These are phyloP conservation scores for Drosophila baimaii DNA, from an alignment of 1,140 invertebrate genomes.

Conservation along the genomic window DNA sequence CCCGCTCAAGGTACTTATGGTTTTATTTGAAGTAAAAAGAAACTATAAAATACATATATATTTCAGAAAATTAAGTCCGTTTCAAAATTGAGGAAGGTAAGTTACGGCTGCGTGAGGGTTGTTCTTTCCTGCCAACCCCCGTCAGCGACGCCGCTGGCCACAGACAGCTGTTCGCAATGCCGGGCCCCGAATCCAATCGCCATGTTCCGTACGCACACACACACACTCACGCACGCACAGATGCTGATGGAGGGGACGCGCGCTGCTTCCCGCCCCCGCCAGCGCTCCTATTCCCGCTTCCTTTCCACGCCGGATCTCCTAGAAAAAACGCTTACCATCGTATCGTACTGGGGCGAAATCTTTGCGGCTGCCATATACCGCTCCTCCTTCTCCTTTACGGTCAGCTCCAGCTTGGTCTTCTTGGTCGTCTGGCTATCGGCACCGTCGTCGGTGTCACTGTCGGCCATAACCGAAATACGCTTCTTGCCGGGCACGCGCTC, in stretches of 20 bases:
- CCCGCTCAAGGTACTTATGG: no score
- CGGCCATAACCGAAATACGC: constrained; percentile 77
- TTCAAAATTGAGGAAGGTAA: constrained; percentile 6
- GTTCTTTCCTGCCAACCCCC: constrained; percentile 12
- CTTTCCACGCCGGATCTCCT: background rate
- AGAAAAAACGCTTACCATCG: constrained; percentile 68
- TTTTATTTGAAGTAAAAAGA: no score
- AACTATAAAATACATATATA: no score
- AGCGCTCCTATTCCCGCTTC: background rate
- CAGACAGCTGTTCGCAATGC: constrained; percentile 67
- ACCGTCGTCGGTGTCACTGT: constrained; percentile 78
- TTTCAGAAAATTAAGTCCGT: no score
- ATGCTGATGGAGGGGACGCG: constrained; percentile 44
- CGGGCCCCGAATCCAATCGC: constrained; percentile 58
- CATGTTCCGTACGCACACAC: constrained; percentile 55
- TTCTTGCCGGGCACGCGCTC: constrained; percentile 81
- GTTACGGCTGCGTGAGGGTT: background rate
- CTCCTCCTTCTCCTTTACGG: constrained; percentile 80
- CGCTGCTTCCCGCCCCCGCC: constrained; percentile 34
- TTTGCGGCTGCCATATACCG: constrained; percentile 78
- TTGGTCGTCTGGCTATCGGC: constrained; percentile 67
- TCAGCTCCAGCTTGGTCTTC: constrained; percentile 68
- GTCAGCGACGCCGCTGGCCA: constrained; percentile 38
- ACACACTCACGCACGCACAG: constrained; percentile 20
- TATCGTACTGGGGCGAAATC: constrained; percentile 78